Percentiles rank a stretch among this genome's conserved stretches.
Evolutionary conservation across 1,140 invertebrate genomes (phyloP).

Genomic region (Zaprionus kolodkinae): DNA sequence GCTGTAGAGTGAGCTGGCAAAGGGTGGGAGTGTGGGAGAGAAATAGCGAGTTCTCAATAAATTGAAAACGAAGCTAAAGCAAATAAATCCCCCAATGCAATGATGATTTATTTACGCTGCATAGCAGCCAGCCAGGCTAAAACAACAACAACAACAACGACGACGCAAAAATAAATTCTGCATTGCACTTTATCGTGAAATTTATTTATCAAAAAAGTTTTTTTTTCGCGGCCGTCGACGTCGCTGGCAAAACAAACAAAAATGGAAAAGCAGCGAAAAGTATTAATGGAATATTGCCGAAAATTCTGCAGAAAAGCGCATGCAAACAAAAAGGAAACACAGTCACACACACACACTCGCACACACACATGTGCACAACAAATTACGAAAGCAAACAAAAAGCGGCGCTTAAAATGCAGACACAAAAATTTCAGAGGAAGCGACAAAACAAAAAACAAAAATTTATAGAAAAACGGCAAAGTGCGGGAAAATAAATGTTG

Average conservation of each 20-base stretch:
- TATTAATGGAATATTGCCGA: constrained; percentile 81
- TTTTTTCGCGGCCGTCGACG: constrained; percentile 17
- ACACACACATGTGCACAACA: constrained; percentile 35
- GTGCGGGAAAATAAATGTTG: constrained; percentile 12
- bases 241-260: constrained; percentile 63
- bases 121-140: not conserved
- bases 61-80: constrained; percentile 37
- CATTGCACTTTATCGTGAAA: constrained; percentile 73
- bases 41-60: constrained; percentile 17
- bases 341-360: constrained; percentile 27
- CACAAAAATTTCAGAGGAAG: constrained; percentile 64
- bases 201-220: constrained; percentile 75
- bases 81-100: constrained; percentile 55
- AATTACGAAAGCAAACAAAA: constrained; percentile 65
- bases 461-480: constrained; percentile 36
- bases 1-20: constrained; percentile 13
- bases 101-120: constrained; percentile 78
- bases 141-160: constrained; percentile 18
- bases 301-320: constrained; percentile 79
- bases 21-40: not conserved
- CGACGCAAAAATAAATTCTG: constrained; percentile 40
- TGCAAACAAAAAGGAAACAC: constrained; percentile 59
- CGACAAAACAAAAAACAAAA: constrained; percentile 19
- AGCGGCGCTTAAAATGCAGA: constrained; percentile 55
- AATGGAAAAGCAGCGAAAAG: constrained; percentile 20